Evolutionary conservation across 2,797 vertebrate species (phyloP), one percentile per base, ranked within the genome.

Genomic region (Leptodactylus fallax): DNA sequence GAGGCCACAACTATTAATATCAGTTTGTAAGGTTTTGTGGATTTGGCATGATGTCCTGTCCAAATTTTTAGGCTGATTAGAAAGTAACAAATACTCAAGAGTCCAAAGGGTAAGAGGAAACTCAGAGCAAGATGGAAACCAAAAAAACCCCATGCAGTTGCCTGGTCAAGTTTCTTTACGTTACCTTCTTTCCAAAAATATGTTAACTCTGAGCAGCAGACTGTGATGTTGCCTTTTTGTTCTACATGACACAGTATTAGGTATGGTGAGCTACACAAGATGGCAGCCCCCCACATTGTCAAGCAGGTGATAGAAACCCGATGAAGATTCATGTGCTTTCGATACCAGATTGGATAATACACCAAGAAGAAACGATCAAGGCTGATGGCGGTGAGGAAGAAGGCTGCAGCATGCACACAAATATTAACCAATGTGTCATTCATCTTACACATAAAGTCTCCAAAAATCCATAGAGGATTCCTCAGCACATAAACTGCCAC

Each of bases 331-430:
- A 71, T 71, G 67, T 7, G 0, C 6, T 71, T 14, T 17, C 67
- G 67, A 23, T 71, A 71, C 67, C 67, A 71, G 10, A 71, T 13
- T 36, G 67, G 67, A 17, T 7, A 17, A 71, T 71, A 45, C 14
- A 71, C 67, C 67, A 71, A 71, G 27, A 92, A 36, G 7, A 92
- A 92, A 0, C 90, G 90, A 27, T 92, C 91, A 6, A 92, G 17
- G 71, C 92, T 92, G 88, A 93, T 91, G 79, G 86, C 78, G 0
- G 90, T 90, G 63, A 93, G 91, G 27, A 92, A 85, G 83, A 92
- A 92, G 56, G 91, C 86, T 0, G 90, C 88, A 17, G 90, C 61
- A 0, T 90, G 91, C 79, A 92, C 90, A 0, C 63, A 86, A 27
- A 87, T 2, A 0, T 88, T 90, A 61, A 90, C 65, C 56, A 65